Conservation (phyloP, 2,797 vertebrate species). For the Myotis myotis region DNA sequence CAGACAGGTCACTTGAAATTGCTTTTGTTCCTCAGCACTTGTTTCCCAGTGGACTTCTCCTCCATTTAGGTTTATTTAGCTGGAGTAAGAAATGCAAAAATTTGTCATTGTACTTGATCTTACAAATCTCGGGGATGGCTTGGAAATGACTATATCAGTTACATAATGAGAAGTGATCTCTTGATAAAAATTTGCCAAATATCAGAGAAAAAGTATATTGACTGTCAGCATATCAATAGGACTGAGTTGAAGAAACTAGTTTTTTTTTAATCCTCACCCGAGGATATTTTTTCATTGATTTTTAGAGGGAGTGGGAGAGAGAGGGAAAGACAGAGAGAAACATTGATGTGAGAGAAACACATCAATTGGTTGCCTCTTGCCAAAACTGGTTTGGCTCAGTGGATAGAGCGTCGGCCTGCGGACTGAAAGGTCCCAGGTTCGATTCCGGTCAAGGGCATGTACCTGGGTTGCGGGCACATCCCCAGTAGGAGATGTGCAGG, state of each 20-base stretch:
- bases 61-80: constrained; percentile 22
- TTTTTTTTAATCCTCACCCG: no score
- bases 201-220: constrained; percentile 41
- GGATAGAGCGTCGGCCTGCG: no score
- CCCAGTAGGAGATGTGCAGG: no score
- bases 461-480: no score
- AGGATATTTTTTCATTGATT: no score
- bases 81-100: constrained; percentile 12
- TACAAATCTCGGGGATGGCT: background rate
- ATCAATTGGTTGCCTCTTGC: no score
- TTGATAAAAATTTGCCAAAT: background rate
- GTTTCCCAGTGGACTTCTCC: background rate
- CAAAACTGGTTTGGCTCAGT: no score
- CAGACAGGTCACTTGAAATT: constrained; percentile 22
- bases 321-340: no score
- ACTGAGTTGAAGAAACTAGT: background rate
- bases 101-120: background rate
- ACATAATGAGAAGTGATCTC: constrained; percentile 33
- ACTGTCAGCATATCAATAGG: background rate
- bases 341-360: no score
- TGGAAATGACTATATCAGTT: constrained; percentile 1
- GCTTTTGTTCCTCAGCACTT: constrained; percentile 25
- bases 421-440: no score
- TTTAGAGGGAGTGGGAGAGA: no score
- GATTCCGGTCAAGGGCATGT: no score